Conservation (phyloP, 2,888 invertebrate genomes). For the Chrysomela aeneicollis region DNA sequence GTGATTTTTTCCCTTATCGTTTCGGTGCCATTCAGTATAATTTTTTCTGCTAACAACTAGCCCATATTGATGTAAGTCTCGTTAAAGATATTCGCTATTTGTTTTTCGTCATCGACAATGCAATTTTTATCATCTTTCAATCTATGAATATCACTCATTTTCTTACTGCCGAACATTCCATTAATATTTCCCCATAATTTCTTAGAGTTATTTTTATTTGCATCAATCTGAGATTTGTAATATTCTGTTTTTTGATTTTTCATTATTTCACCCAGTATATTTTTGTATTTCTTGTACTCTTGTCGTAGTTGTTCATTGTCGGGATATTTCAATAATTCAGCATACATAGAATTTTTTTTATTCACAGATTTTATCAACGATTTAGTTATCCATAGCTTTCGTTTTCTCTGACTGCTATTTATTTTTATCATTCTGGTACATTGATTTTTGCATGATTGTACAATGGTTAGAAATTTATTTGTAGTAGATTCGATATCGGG, state of each 20-base stretch:
- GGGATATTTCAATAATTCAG: slow-evolving; percentile 1
- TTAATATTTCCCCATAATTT: not conserved
- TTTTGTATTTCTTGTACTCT: slow-evolving; percentile 3
- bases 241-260: not conserved
- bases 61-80: not conserved
- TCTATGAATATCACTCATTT: slow-evolving; percentile 1
- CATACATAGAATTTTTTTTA: not conserved
- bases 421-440: too few relatives aligned
- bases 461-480: too few relatives aligned
- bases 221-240: not conserved
- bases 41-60: not conserved
- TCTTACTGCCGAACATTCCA: slow-evolving; percentile 5
- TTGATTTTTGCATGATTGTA: too few relatives aligned
- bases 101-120: not conserved
- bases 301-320: slow-evolving; percentile 7
- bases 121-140: not conserved
- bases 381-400: too few relatives aligned
- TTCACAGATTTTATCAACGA: not conserved
- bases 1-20: not conserved
- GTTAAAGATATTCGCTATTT: not conserved
- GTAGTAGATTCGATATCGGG: not conserved
- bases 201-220: not conserved
- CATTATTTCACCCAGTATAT: not conserved
- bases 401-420: too few relatives aligned
- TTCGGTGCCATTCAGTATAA: not conserved